phyloP scores from a whole-genome alignment of 2,797 vertebrate species.

The Steatocranus sp. region DNA sequence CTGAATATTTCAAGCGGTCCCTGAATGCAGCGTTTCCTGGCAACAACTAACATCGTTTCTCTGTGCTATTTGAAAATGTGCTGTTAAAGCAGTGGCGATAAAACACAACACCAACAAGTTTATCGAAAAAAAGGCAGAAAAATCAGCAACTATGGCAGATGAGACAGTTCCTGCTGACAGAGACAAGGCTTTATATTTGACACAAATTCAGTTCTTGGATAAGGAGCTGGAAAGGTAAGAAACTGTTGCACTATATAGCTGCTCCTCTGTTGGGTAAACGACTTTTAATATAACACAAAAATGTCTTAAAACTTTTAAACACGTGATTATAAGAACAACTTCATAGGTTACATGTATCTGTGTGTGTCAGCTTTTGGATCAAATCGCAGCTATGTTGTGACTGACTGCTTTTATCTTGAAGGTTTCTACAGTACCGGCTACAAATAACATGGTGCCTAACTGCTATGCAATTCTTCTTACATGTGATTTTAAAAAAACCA shows the following conservation, averaged over 20 bases:
- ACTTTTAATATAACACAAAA: not conserved
- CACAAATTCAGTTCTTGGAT: constrained; percentile 2
- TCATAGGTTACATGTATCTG: not conserved
- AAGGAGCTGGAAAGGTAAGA: constrained; percentile 10
- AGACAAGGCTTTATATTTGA: not conserved
- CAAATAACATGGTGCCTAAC: not conserved
- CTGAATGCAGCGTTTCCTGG: not conserved
- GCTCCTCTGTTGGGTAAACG: not conserved
- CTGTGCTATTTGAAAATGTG: not conserved
- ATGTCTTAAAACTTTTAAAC: not conserved
- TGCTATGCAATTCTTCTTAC: fast-evolving
- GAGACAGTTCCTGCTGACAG: not conserved
- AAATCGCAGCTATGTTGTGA: not conserved
- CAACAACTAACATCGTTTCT: not conserved
- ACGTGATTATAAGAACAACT: fast-evolving
- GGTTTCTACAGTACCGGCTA: not conserved
- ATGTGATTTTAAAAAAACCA: not conserved
- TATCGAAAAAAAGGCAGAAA: fast-evolving
- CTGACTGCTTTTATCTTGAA: not conserved
- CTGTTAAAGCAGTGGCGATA: not conserved
- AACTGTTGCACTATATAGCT: fast-evolving
- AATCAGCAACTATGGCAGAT: not conserved
- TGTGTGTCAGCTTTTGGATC: not conserved
- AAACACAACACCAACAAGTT: not conserved
- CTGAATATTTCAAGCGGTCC: not conserved